Conservation (phyloP, 2,113 vertebrate genomes). For the Uria lomvia region DNA sequence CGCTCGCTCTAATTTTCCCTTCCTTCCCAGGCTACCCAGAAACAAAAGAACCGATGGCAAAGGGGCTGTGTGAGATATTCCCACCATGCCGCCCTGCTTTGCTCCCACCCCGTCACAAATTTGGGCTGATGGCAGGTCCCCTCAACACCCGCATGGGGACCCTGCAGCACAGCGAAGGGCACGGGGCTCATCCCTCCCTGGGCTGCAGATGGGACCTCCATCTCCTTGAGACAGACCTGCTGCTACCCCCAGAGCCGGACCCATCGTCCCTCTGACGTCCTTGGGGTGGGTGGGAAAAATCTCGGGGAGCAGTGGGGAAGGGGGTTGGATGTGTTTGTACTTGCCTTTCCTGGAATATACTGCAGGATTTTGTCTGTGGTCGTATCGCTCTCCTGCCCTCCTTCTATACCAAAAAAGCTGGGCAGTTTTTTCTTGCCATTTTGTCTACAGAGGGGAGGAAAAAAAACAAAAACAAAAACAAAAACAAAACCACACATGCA, state of each 20-base stretch:
- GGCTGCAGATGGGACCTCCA: neutral
- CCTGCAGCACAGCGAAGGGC: neutral
- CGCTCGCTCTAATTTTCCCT: neutral
- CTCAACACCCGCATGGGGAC: neutral
- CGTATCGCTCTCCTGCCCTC: slow-evolving; percentile 48
- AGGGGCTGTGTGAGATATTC: neutral
- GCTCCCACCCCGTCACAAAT: neutral
- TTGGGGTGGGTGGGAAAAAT: neutral
- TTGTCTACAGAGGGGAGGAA: slow-evolving; percentile 47
- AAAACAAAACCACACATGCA: neutral
- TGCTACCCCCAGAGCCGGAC: neutral
- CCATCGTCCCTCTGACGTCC: rapidly evolving
- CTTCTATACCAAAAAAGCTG: slow-evolving; percentile 66
- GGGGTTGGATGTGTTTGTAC: neutral
- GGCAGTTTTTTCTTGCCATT: slow-evolving; percentile 69
- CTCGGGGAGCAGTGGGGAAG: neutral
- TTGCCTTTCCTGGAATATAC: slow-evolving; percentile 76
- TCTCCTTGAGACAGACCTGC: neutral
- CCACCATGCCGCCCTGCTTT: neutral
- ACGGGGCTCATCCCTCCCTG: neutral
- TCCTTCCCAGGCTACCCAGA: neutral
- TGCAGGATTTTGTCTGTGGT: slow-evolving; percentile 73
- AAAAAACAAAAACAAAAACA: neutral
- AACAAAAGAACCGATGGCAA: neutral
- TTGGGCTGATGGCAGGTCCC: neutral